Evolutionary conservation across 2,113 vertebrate species (phyloP), one percentile per base, ranked within the genome.

Genomic region (Pelusios castaneus): DNA sequence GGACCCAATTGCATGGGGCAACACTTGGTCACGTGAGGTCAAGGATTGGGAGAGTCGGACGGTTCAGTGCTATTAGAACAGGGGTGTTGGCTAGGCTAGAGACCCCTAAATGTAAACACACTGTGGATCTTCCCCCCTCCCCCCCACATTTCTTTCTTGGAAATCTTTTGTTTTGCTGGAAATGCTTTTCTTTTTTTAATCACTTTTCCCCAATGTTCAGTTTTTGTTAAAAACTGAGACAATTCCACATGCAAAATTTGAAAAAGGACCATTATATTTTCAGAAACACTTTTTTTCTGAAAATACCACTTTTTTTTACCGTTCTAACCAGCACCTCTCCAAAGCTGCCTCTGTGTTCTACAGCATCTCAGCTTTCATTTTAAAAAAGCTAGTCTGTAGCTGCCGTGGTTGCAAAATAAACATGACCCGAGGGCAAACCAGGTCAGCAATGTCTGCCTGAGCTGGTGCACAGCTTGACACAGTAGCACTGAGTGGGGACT

Each of bases 1-100:
- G 34, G 17, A 38, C 63, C 17, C 19, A 38, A 21, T 10, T 16
- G 17, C 63, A 8, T n/a, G 60, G 31, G n/a, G 60, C 31, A 67
- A n/a, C 70, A 43, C 56, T 82, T 0, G 0, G 78, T 16, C 31
- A 21, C 10, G 24, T 5, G 8, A 11, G n/a, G 21, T 21, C 73
- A 47, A 22, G 38, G 12, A 5, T 67, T 55, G 85, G 17, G 86
- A 79, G 54, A 24, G 8, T 13, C 27, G 22, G 70, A 31, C 12
- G 49, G 47, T 52, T 47, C 54, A 47, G 22, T 75, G 41, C 2
- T 41, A 19, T 75, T 43, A 75, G 10, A 75, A 38, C 24, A 45
- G 70, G 41, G 41, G 2, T 75, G 73, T 5, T 8, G 41, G 24
- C 27, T 41, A 75, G 73, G 24, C 11, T 4, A 12, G 38, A 75